Evolutionary conservation across 2,113 vertebrate species (phyloP).

Genomic region (Butastur rufipennis): DNA sequence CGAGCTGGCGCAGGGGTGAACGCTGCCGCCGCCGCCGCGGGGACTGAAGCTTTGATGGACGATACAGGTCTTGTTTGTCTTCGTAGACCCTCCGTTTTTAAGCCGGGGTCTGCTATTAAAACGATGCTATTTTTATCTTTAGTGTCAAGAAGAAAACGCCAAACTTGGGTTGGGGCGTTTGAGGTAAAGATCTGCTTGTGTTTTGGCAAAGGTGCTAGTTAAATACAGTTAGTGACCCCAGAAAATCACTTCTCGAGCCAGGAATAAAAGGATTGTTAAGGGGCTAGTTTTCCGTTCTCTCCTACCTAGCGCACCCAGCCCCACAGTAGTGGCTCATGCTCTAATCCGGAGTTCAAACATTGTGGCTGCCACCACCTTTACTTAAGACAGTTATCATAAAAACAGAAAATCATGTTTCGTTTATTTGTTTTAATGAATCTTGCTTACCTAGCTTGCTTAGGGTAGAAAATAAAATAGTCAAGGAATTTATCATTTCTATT

Average conservation of each 20-base stretch:
- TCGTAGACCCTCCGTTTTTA: not conserved
- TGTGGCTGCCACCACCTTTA: not conserved
- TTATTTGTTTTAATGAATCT: not conserved
- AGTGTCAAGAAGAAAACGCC: not conserved
- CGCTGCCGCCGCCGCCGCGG: not conserved
- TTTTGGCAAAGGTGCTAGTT: not conserved
- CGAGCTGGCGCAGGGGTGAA: rapidly evolving
- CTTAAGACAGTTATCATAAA: not conserved
- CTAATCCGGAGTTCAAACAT: not conserved
- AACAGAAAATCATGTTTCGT: not conserved
- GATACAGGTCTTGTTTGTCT: not conserved
- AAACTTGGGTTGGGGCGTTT: not conserved
- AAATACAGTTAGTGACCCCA: not conserved
- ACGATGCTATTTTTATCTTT: not conserved
- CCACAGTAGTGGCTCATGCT: rapidly evolving
- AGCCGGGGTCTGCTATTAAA: not conserved
- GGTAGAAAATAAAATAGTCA: not conserved
- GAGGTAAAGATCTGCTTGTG: not conserved
- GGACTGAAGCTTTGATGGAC: not conserved
- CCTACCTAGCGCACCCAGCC: not conserved
- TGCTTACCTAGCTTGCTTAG: not conserved
- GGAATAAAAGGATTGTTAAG: not conserved
- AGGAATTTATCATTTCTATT: not conserved
- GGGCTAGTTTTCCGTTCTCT: not conserved
- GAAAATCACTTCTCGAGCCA: not conserved